Percentiles rank a stretch among this genome's conserved stretches.
These are phyloP conservation scores for Andrena minutula DNA, from an alignment of 2,888 invertebrate species.

Conservation along the genomic window DNA sequence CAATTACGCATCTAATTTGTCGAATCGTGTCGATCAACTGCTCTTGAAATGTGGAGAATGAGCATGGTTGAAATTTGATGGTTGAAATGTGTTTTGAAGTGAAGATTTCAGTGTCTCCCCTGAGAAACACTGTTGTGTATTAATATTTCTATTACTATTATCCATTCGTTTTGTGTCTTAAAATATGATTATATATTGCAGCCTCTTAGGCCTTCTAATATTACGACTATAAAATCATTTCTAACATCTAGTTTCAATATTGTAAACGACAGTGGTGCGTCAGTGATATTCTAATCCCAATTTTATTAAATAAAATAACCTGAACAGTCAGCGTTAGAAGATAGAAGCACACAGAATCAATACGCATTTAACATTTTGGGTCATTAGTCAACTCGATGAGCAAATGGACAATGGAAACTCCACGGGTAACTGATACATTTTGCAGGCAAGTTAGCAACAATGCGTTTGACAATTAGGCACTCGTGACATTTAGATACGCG, in stretches of 20 bases:
- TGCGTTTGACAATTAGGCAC: conserved; percentile 23
- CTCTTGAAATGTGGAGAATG: neutral
- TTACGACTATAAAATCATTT: too few relatives aligned
- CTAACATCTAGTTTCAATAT: too few relatives aligned
- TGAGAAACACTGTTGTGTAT: too few relatives aligned
- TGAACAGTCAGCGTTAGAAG: neutral
- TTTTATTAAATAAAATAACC: too few relatives aligned
- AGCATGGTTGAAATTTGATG: neutral
- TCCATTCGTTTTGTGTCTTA: too few relatives aligned
- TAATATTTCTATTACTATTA: too few relatives aligned
- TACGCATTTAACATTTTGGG: neutral
- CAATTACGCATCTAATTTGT: neutral
- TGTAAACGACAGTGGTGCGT: too few relatives aligned
- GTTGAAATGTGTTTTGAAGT: too few relatives aligned
- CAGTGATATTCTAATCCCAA: too few relatives aligned
- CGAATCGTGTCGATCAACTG: neutral
- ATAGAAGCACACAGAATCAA: neutral
- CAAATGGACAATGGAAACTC: neutral
- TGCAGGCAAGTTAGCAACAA: conserved; percentile 7
- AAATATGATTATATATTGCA: too few relatives aligned
- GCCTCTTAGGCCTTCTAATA: too few relatives aligned
- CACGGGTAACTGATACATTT: neutral
- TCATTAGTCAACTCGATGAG: neutral
- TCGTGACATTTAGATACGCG: conserved; percentile 20
- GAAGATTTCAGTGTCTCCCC: too few relatives aligned